Base-by-base conservation (phyloP, 2,113 vertebrate species). In the Garra rufa region DNA sequence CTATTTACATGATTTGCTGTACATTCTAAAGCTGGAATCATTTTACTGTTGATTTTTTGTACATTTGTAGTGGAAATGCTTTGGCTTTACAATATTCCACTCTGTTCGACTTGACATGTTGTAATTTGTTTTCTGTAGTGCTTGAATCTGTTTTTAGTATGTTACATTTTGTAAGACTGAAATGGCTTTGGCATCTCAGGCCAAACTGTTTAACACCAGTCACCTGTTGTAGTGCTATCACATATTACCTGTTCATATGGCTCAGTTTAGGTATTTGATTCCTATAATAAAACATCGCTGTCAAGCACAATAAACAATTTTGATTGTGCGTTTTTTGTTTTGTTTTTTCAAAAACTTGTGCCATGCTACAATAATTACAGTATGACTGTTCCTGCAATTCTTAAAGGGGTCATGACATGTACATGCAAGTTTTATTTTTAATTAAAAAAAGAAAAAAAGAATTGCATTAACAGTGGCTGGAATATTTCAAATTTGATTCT, bases 1-100 rank as follows among this genome's bases (percentile, higher is more conserved):
- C 38, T 85, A n/a, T 75, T 9, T 69, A 67, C 34, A 73, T 14
- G 2, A 6, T 70, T 50, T 4, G 52, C n/a, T 79, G 61, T 57
- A 14, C 41, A 59, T 48, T 19, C 43, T 63, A 11, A 65, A 21
- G 30, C 34, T 55, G n/a, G 17, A 74, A 79, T 55, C 28, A 26
- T 86, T 87, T 87, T 77, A 26, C 44, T 71, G 69, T 44, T 80
- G 41, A 69, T 4, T 9, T 82, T 81, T 65, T 85, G 8, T 50
- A 82, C 26, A 76, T 13, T 19, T 80, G 30, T 59, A 30, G 78
- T 48, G 30, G 17, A 79, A 30, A 43, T 76, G 26, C n/a, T 44
- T 69, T 43, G 41, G 46, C 57, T 38, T 74, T 9, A 4, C 15
- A 17, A 59, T 70, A 46, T 46, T 83, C 46, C 26, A 50, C 48